phyloP scores from a whole-genome alignment of 2,797 vertebrate species.

The Sebastes steindachneri region DNA sequence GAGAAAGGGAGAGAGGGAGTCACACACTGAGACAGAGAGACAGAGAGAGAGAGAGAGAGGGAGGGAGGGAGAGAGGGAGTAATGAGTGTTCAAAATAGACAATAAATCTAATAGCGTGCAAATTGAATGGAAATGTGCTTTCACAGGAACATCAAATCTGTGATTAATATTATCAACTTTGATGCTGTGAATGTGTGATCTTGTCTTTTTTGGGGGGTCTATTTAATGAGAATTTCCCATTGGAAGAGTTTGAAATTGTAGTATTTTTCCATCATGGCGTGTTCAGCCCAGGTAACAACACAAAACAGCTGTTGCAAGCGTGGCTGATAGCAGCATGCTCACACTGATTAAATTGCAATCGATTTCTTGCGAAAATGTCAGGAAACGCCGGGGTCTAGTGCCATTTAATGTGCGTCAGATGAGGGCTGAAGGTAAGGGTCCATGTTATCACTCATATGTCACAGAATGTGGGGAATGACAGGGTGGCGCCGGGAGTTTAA shows the following conservation, averaged over 20 bases:
- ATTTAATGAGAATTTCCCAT: constrained; percentile 50
- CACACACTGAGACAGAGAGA: constrained; percentile 27
- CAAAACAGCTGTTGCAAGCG: constrained; percentile 66
- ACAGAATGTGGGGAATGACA: constrained; percentile 76
- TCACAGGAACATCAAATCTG: constrained; percentile 64
- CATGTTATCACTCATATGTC: constrained; percentile 80
- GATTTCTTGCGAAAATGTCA: constrained; percentile 82
- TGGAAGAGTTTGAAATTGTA: constrained; percentile 43
- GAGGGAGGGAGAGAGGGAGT: constrained; percentile 28
- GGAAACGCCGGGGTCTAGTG: constrained; percentile 78
- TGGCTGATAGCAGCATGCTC: constrained; percentile 72
- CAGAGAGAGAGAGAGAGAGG: constrained; percentile 13
- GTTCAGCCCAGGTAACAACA: constrained; percentile 48
- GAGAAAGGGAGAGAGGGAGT: constrained; percentile 29
- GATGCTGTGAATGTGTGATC: constrained; percentile 35
- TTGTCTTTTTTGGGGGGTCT: constrained; percentile 21
- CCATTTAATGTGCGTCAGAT: constrained; percentile 79
- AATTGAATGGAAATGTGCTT: constrained; percentile 75
- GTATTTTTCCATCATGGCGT: background rate
- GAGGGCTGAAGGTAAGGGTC: constrained; percentile 77
- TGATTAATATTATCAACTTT: constrained; percentile 67
- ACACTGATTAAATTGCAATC: constrained; percentile 82
- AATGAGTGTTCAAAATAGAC: constrained; percentile 75
- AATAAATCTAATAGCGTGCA: constrained; percentile 75
- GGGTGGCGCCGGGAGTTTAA: constrained; percentile 76